These are phyloP conservation scores for Camelus bactrianus DNA, from an alignment of 2,113 vertebrate genomes.

Conservation along the genomic window DNA sequence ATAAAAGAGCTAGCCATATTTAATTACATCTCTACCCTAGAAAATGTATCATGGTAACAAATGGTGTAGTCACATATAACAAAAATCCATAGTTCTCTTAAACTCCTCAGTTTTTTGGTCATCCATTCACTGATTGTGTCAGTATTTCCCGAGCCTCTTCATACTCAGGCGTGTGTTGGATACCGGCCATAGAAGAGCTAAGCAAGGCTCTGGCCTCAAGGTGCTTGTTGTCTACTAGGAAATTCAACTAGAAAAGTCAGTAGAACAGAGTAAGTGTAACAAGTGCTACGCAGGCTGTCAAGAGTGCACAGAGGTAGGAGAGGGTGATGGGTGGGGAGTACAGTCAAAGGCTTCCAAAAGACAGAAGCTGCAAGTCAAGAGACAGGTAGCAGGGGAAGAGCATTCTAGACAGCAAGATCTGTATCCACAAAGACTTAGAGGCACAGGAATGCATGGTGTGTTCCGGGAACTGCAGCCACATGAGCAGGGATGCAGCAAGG, in stretches of 20 bases:
- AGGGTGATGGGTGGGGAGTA: neutral
- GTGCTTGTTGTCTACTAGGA: neutral
- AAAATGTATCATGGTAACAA: neutral
- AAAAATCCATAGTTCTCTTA: neutral
- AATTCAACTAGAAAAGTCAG: neutral
- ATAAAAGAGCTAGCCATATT: neutral
- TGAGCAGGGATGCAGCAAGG: neutral
- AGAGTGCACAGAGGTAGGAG: neutral
- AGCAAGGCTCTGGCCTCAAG: neutral
- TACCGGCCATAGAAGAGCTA: neutral
- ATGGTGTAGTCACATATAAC: neutral
- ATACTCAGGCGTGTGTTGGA: too few relatives aligned
- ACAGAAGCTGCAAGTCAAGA: neutral
- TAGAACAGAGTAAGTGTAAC: neutral
- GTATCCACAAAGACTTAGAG: neutral
- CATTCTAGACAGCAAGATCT: neutral
- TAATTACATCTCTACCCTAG: neutral
- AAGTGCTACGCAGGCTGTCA: neutral
- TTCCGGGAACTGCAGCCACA: neutral
- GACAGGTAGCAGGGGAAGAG: neutral
- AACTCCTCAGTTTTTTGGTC: neutral
- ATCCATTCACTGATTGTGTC: neutral
- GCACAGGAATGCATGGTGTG: rapidly evolving
- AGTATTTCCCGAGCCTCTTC: neutral
- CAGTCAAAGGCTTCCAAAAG: neutral